Conservation (phyloP, 2,113 vertebrate genomes). For the Ptyas mucosa region DNA sequence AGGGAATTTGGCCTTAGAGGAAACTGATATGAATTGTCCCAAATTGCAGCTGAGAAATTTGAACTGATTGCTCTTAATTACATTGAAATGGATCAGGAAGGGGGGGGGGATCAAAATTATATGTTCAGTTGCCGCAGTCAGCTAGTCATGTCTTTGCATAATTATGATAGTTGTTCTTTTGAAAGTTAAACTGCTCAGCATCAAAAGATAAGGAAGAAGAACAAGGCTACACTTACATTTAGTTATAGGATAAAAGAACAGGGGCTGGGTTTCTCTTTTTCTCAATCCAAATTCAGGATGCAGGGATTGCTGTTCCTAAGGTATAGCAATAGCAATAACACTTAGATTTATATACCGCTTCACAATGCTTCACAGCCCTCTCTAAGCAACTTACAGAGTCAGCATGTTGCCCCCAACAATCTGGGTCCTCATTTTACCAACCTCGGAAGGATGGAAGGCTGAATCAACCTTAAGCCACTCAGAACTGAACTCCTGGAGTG, state of each 20-base stretch:
- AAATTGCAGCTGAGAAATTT: neutral
- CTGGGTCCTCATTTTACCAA: no score
- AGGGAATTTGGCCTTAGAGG: neutral
- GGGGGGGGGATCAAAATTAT: neutral
- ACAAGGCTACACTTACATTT: neutral
- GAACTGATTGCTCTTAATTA: neutral
- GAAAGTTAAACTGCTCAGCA: neutral
- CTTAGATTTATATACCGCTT: no score
- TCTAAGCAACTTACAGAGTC: no score
- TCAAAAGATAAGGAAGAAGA: neutral
- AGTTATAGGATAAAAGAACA: neutral
- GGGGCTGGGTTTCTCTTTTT: neutral
- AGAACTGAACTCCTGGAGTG: no score
- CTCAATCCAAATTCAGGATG: neutral
- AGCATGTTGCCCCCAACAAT: no score
- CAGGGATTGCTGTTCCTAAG: neutral
- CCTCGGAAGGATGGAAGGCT: no score
- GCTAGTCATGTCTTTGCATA: neutral
- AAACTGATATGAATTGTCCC: neutral
- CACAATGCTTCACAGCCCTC: no score
- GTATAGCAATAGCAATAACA: no score
- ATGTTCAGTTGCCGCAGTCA: neutral
- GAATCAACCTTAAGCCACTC: no score
- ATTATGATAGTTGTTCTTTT: neutral
- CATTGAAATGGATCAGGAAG: neutral